Conservation (phyloP, 2,888 invertebrate genomes). For the Drosophila meridionalis region DNA sequence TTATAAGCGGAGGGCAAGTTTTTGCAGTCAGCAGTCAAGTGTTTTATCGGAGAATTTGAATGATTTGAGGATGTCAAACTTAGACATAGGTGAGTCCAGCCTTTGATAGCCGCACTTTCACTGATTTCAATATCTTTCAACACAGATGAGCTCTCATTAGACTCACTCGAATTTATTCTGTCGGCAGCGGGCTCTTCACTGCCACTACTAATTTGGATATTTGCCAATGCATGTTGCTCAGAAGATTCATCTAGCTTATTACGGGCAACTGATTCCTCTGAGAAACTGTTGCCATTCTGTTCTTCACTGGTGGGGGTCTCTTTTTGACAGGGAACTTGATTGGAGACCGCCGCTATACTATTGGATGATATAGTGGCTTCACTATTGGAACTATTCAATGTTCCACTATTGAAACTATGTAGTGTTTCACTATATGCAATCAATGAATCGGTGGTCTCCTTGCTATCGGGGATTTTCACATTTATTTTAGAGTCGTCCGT, state of each 20-base stretch:
- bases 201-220: background rate
- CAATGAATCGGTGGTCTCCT: background rate
- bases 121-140: background rate
- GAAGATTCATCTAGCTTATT: background rate
- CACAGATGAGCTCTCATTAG: background rate
- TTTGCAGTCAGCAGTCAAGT: background rate
- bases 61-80: background rate
- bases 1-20: background rate
- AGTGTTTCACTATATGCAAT: background rate
- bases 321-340: background rate
- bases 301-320: background rate
- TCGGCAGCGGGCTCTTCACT: background rate
- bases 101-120: too few relatives aligned
- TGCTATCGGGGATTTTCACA: background rate
- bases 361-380: rapidly evolving
- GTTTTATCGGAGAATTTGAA: too few relatives aligned
- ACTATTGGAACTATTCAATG: background rate
- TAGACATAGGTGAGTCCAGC: background rate
- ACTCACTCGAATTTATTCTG: background rate
- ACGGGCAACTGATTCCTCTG: too few relatives aligned
- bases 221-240: background rate
- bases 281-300: background rate
- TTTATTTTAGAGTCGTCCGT: background rate
- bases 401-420: background rate
- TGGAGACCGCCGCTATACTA: too few relatives aligned